phyloP scores from a whole-genome alignment of 1,140 invertebrate species.

The Steinernema khuongi region DNA sequence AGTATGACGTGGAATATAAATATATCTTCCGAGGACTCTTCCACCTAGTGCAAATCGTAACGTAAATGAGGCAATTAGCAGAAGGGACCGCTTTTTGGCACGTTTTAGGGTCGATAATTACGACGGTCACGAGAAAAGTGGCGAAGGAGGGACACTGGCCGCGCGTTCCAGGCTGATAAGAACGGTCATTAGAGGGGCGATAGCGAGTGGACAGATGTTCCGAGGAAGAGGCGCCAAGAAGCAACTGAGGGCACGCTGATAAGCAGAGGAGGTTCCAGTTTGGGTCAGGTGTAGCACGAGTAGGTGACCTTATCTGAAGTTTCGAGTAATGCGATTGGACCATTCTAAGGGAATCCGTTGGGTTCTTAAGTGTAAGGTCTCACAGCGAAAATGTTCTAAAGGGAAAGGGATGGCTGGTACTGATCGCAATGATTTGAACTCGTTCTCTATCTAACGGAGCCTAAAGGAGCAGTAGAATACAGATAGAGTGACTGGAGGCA shows the following conservation, averaged over 20 bases:
- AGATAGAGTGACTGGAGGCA: too few species aligned
- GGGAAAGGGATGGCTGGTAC: too few species aligned
- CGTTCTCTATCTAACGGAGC: too few species aligned
- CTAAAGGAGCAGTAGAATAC: too few species aligned
- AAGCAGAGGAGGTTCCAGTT: background rate
- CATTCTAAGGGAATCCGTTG: too few species aligned
- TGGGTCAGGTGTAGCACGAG: background rate
- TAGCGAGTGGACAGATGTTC: slow-evolving; percentile 10
- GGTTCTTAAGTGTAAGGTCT: too few species aligned
- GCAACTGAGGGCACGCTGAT: background rate
- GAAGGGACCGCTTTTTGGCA: background rate
- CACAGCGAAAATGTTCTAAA: too few species aligned
- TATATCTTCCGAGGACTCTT: too few species aligned
- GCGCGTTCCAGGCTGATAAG: slow-evolving; percentile 1
- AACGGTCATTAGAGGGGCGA: background rate
- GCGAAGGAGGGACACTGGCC: background rate
- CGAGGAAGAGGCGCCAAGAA: background rate
- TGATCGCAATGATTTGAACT: too few species aligned
- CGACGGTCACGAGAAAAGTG: background rate
- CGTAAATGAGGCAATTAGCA: slow-evolving; percentile 8
- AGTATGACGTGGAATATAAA: too few species aligned
- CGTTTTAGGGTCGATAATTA: background rate
- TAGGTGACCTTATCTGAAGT: too few species aligned
- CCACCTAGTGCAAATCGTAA: background rate
- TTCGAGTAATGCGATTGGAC: too few species aligned